Evolutionary conservation across 2,888 invertebrate species (phyloP).

Genomic region (Mesodorylaimus sp.): DNA sequence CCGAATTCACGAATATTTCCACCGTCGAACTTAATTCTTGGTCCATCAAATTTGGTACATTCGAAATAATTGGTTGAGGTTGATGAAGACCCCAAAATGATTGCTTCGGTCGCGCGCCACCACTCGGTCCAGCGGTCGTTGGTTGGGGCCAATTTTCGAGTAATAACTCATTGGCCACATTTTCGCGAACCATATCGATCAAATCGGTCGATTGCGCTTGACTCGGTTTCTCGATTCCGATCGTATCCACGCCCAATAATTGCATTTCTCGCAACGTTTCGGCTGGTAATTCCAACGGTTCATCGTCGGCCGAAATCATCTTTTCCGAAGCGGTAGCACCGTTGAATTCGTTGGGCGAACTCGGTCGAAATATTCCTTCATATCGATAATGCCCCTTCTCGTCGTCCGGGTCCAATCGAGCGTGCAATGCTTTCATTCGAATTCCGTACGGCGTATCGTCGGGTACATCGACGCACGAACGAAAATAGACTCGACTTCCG

Average conservation of each 20-base stretch:
- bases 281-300: background rate
- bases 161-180: too few species aligned
- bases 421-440: background rate
- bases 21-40: too few species aligned
- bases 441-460: background rate
- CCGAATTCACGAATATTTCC: too few species aligned
- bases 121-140: too few species aligned
- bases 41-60: too few species aligned
- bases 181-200: too few species aligned
- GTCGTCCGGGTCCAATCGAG: background rate
- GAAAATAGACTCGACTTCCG: background rate
- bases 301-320: background rate
- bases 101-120: too few species aligned
- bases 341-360: background rate
- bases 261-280: background rate
- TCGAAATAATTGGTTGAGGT: too few species aligned
- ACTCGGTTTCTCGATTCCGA: conserved; percentile 1
- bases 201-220: too few species aligned
- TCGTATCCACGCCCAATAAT: background rate
- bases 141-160: too few species aligned
- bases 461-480: background rate
- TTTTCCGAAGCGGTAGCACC: background rate
- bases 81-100: too few species aligned
- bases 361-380: background rate
- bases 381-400: background rate